These are phyloP conservation scores for Zaprionus camerounensis DNA, from an alignment of 1,140 invertebrate species.

Conservation along the genomic window DNA sequence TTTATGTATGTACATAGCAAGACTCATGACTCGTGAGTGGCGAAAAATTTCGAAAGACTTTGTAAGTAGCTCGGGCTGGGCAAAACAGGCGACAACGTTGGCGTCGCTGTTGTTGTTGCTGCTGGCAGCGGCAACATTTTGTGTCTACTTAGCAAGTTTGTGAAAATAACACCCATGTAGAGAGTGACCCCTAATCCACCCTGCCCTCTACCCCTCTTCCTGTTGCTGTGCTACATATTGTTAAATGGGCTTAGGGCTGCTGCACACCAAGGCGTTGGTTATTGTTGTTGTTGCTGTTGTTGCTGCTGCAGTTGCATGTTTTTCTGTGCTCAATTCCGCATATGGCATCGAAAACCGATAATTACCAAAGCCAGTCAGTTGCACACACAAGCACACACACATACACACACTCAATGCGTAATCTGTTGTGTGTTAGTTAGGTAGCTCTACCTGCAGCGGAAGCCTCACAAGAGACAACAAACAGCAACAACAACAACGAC, in stretches of 20 bases:
- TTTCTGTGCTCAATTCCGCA: conserved; percentile 58
- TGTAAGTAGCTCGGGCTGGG: conserved; percentile 25
- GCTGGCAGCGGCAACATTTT: conserved; percentile 46
- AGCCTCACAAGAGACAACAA: conserved; percentile 74
- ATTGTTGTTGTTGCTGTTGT: conserved; percentile 18
- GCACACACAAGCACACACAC: conserved; percentile 37
- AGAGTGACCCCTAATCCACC: neutral
- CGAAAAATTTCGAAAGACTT: conserved; percentile 40
- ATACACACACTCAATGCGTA: conserved; percentile 36
- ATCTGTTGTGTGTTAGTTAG: conserved; percentile 33
- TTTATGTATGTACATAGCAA: neutral
- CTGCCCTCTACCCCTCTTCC: neutral
- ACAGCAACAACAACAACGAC: conserved; percentile 34
- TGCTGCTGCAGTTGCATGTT: conserved; percentile 44
- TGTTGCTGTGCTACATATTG: conserved; percentile 12
- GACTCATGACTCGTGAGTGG: conserved; percentile 46
- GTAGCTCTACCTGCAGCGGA: conserved; percentile 69
- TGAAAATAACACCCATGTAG: conserved; percentile 52
- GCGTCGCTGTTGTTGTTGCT: conserved; percentile 9
- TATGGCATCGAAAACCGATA: conserved; percentile 82
- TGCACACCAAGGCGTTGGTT: conserved; percentile 37
- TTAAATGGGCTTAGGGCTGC: conserved; percentile 57
- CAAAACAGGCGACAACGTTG: conserved; percentile 27
- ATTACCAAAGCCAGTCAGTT: conserved; percentile 64
- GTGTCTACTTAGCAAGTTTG: conserved; percentile 77